These are phyloP conservation scores for Thumatha senex DNA, from an alignment of 2,888 invertebrate genomes.

Conservation along the genomic window DNA sequence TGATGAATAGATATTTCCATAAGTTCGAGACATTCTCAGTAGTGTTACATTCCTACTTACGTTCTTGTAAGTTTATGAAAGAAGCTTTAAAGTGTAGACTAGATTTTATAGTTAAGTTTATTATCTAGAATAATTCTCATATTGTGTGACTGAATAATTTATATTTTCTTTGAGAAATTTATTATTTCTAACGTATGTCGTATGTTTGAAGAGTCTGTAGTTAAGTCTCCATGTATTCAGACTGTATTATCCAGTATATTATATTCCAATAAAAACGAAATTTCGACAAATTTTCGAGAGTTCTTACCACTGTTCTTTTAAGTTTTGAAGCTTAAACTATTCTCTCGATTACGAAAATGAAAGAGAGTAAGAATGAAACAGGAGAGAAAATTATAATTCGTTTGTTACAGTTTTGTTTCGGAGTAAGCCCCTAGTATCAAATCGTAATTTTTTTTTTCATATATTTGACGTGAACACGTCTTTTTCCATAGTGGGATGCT, in stretches of 20 bases:
- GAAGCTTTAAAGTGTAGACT: constrained; percentile 75
- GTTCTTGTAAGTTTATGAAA: constrained; percentile 62
- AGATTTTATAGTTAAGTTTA: constrained; percentile 44
- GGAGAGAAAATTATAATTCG: too few species aligned
- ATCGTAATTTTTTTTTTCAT: constrained; percentile 3
- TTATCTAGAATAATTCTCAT: constrained; percentile 40
- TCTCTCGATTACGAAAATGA: too few species aligned
- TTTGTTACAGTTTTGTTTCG: too few species aligned
- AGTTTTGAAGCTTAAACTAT: too few species aligned
- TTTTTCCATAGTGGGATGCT: too few species aligned
- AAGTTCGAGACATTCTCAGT: constrained; percentile 17
- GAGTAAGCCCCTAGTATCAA: background rate
- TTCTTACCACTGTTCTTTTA: background rate
- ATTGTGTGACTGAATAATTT: constrained; percentile 55
- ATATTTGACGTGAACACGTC: too few species aligned
- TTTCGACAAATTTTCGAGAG: background rate
- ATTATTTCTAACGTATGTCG: constrained; percentile 36
- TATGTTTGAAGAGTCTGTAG: constrained; percentile 20
- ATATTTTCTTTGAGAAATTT: constrained; percentile 31
- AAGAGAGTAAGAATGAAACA: too few species aligned
- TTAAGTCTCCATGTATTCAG: constrained; percentile 15
- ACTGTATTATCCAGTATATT: constrained; percentile 15
- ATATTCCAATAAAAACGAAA: background rate
- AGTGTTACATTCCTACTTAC: constrained; percentile 49
- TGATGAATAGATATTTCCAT: too few species aligned